A percentile compares a stretch with the other conserved stretches of the same genome.
These are phyloP conservation scores for Philotrypesis tridentata DNA, from an alignment of 1,140 invertebrate species.

Conservation along the genomic window DNA sequence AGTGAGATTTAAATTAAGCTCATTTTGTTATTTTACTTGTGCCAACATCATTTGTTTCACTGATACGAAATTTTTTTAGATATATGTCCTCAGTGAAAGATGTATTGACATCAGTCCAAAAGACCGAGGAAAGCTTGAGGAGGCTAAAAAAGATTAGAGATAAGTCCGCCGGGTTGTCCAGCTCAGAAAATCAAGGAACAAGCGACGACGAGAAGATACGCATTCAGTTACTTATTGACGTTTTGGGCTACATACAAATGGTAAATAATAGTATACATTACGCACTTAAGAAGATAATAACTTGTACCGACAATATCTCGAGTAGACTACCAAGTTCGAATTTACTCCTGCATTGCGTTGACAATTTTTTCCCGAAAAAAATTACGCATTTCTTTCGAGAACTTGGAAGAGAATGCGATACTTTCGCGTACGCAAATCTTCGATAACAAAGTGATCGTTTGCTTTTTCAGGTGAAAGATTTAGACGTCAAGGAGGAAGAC, in stretches of 20 bases:
- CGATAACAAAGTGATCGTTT: neutral
- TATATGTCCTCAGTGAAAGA: constrained; percentile 88
- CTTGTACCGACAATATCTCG: no score
- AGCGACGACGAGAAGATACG: constrained; percentile 96
- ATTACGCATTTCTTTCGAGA: no score
- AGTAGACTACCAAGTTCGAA: no score
- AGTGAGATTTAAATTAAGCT: constrained; percentile 73
- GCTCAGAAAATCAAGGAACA: constrained; percentile 73
- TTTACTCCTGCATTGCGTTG: no score
- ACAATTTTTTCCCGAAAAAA: no score
- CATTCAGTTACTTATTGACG: constrained; percentile 90
- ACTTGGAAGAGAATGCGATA: no score
- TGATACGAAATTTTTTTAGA: constrained; percentile 69
- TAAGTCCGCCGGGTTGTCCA: constrained; percentile 73
- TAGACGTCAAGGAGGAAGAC: constrained; percentile 53
- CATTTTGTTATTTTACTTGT: neutral
- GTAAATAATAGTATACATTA: no score
- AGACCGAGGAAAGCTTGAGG: constrained; percentile 93
- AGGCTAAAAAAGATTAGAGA: constrained; percentile 90
- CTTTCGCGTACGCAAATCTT: neutral
- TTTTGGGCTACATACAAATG: constrained; percentile 76
- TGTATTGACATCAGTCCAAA: constrained; percentile 93
- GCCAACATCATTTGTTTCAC: neutral
- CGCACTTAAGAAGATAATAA: no score
- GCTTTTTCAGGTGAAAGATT: constrained; percentile 57